Base-by-base conservation (phyloP, 2,797 vertebrate species). In the Rallus crepitans region DNA sequence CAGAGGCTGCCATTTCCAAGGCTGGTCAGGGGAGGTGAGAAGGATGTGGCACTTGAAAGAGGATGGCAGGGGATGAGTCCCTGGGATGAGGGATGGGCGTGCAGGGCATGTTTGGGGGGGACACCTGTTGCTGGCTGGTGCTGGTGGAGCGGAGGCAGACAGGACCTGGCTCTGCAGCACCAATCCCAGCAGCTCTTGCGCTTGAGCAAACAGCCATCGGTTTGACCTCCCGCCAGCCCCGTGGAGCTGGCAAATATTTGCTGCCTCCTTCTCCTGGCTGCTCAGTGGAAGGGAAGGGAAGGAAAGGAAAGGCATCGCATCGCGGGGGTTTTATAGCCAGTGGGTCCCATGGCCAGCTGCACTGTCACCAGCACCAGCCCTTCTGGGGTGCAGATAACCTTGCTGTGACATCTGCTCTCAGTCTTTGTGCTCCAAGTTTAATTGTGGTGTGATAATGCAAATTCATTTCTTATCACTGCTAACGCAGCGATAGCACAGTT, bases 261-360 rank as follows among this genome's bases (percentile, higher is more conserved):
- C 79, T 50, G 45, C 66, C 47, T 53, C 39, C 48, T 56, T 18
- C 60, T 47, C 56, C 30, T 2, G 0, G 30, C 42, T 2, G 16
- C 65, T 33, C 27, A 27, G 39, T 2, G 12, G 47, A 35, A 61
- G 60, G 65, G 28, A 52, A 52, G 25, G 39, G 39, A 55, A 19
- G 69, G 64, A 45, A 63, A 28, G 57, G 19, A 23, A 23, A 48
- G 47, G 47, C 20, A 48, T 48, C 21, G 20, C 31, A 6, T 8
- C 1, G 6, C 20, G 39, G 31, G 4, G 7, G 2, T 31, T 1
- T 5, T 35, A 9, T 1, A 2, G 35, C 4, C 1, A 31, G 75
- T 35, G 33, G 42, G 48, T 69, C 35, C 48, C 2, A 3, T 6
- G 61, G 68, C 39, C 60, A 4, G 15, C 55, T 1, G 7, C 11